Base-by-base conservation (phyloP, 1,140 invertebrate genomes). In the Diachasmimorpha longicaudata region DNA sequence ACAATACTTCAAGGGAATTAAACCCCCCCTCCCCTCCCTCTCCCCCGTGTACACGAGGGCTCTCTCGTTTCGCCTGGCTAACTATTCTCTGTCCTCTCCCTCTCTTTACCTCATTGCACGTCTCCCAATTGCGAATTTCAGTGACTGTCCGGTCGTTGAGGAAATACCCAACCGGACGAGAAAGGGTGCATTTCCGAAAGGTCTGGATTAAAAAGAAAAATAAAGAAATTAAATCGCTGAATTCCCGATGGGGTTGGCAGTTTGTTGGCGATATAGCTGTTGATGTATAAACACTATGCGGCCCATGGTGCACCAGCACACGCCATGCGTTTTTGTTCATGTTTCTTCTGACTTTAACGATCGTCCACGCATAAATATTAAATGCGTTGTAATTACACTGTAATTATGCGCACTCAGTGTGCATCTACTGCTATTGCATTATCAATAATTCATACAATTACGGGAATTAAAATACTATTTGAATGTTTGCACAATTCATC, bases 1-100 rank as follows among this genome's bases (percentile, higher is more conserved):
- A 86, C 83, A 85, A 86, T 85, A 84, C 82, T 86, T 85, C 78
- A 78, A 81, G 82, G 81, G 82, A 85, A 83, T 82, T 83, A 81
- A 82, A 81, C 80, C 73, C 58, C 6, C 19, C 39, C 13, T 31
- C 31, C 80, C 73, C 58, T 25, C 19, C 39, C 13, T 31, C 31
- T 10, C 39, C 39, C 48, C 4, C 23, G 58, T 63, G 14, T 31
- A 63, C 23, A 63, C 4, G 21, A n/a, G 21, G 58, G 19, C 23
- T 31, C 48, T 55, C 14, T 63, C 58, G 23, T 63, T 63, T 63
- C 58, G 58, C 58, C 23, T 14, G 58, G 58, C 58, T 31, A 63
- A 63, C 58, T 25, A 63, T 73, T 63, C 52, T 23, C 44, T 70
- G 31, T 58, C 19, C 46, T 70, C 67, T 48, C 42, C 16, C 67